phyloP scores from a whole-genome alignment of 1,140 invertebrate genomes.

The Atta colombica region DNA sequence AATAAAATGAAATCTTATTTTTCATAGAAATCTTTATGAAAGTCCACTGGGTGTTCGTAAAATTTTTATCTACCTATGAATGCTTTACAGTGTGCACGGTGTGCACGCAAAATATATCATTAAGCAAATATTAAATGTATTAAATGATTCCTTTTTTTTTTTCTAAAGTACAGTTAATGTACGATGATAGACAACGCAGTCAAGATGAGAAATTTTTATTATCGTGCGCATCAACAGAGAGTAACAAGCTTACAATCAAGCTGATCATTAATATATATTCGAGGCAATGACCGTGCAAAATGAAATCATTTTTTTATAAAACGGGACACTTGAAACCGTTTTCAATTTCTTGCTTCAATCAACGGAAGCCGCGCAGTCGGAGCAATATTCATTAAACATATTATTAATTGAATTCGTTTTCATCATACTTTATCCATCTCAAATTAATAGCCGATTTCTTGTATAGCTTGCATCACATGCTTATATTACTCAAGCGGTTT shows the following conservation, averaged over 20 bases:
- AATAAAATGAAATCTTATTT: conserved; percentile 10
- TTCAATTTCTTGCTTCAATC: conserved; percentile 11
- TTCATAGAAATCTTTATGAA: background rate
- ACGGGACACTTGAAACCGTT: conserved; percentile 18
- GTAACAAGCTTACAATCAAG: background rate
- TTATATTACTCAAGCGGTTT: background rate
- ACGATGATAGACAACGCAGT: background rate
- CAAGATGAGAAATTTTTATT: conserved; percentile 29
- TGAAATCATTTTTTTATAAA: conserved; percentile 21
- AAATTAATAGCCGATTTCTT: conserved; percentile 22
- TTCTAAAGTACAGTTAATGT: background rate
- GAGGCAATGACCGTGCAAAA: conserved; percentile 38
- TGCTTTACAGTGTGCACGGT: background rate
- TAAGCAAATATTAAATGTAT: background rate
- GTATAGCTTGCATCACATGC: background rate
- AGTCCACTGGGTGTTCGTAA: background rate
- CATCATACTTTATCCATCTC: background rate
- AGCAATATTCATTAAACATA: background rate
- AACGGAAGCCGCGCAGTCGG: background rate
- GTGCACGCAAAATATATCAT: background rate
- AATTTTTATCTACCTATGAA: background rate
- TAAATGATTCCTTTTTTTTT: background rate
- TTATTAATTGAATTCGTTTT: background rate
- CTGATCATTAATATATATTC: conserved; percentile 36
- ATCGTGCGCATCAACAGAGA: conserved; percentile 31